Conservation (phyloP, 2,888 invertebrate genomes). For the Drosophila monieri region DNA sequence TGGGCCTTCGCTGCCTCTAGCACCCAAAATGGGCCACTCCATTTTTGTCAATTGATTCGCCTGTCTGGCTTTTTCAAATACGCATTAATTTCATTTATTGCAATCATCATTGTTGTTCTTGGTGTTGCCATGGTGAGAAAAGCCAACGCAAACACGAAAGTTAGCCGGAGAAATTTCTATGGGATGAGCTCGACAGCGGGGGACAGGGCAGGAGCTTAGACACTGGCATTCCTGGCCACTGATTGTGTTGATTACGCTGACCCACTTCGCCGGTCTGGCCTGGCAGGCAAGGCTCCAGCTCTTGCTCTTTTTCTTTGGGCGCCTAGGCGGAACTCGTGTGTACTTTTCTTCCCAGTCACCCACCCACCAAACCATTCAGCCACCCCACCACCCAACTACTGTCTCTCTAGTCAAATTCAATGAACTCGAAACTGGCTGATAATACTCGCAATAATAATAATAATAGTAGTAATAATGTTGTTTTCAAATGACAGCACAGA, state of each 20-base stretch:
- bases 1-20: constrained; percentile 7
- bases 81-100: constrained; percentile 80
- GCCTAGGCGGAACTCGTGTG: constrained; percentile 36
- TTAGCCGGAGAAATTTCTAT: constrained; percentile 52
- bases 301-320: constrained; percentile 5
- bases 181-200: constrained; percentile 11
- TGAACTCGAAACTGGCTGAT: constrained; percentile 78
- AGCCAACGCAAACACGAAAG: constrained; percentile 59
- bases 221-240: constrained; percentile 68
- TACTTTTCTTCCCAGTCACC: constrained; percentile 4
- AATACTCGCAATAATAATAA: constrained; percentile 61
- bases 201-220: background rate
- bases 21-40: constrained; percentile 59
- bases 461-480: constrained; percentile 64
- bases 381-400: background rate
- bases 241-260: constrained; percentile 76
- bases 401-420: constrained; percentile 64
- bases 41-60: constrained; percentile 79
- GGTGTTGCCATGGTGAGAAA: constrained; percentile 68
- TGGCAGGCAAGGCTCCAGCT: constrained; percentile 49
- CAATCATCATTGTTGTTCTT: constrained; percentile 71
- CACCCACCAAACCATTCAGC: background rate
- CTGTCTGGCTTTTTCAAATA: constrained; percentile 78
- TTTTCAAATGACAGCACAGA: constrained; percentile 62
- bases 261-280: constrained; percentile 64